These are phyloP conservation scores for Oxystoma pomonae DNA, from an alignment of 2,888 invertebrate genomes.

Conservation along the genomic window DNA sequence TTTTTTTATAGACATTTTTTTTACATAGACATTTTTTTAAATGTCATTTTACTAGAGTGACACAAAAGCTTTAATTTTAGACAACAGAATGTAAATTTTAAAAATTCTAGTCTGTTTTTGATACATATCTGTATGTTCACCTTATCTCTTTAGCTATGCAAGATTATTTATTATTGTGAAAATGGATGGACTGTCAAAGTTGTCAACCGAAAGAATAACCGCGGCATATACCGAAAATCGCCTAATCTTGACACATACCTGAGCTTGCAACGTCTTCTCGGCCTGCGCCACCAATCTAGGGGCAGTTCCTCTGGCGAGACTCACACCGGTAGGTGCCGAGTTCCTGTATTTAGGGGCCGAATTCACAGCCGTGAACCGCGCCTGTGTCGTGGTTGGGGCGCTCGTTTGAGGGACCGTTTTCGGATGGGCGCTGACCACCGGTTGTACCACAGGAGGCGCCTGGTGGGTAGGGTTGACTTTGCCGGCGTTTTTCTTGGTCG, in stretches of 20 bases:
- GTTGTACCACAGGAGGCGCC: constrained; percentile 14
- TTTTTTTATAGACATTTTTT: no score
- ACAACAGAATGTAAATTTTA: no score
- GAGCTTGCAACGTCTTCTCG: constrained; percentile 47
- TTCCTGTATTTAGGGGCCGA: constrained; percentile 39
- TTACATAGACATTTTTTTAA: no score
- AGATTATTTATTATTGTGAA: no score
- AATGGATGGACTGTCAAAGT: no score
- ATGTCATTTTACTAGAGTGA: no score
- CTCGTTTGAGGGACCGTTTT: constrained; percentile 32
- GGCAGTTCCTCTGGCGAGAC: constrained; percentile 36
- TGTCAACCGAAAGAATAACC: no score
- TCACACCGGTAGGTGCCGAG: constrained; percentile 21
- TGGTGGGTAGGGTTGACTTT: constrained; percentile 34
- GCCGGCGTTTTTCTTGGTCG: constrained; percentile 45
- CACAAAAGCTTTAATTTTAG: no score
- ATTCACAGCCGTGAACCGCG: constrained; percentile 26
- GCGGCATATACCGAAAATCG: no score
- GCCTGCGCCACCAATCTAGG: constrained; percentile 56
- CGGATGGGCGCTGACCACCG: constrained; percentile 28
- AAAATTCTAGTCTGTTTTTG: no score
- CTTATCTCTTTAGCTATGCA: no score
- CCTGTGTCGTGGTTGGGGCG: constrained; percentile 30
- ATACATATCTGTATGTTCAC: no score
- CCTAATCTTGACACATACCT: constrained; percentile 17